These are phyloP conservation scores for Dermatemys mawii DNA, from an alignment of 2,113 vertebrate genomes.

Conservation along the genomic window DNA sequence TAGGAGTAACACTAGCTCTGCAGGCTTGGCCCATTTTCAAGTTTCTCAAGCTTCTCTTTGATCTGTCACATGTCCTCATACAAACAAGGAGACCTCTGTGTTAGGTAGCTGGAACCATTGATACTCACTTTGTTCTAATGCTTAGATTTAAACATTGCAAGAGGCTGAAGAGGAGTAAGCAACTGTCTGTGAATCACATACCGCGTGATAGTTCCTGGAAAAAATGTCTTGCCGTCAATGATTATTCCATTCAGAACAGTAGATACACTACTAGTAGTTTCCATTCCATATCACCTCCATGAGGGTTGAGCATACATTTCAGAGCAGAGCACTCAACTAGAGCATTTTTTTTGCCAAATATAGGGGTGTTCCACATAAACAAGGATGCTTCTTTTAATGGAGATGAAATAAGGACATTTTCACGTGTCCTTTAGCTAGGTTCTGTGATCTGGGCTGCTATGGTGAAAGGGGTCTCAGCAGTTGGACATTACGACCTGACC, in stretches of 20 bases:
- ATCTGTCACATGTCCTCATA: not conserved
- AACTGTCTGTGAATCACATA: not conserved
- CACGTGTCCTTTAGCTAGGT: fast-evolving
- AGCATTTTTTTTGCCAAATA: not conserved
- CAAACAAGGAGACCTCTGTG: not conserved
- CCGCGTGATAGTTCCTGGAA: fast-evolving
- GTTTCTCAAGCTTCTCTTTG: not conserved
- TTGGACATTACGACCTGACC: not conserved
- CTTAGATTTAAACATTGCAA: not conserved
- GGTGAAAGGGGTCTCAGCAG: fast-evolving
- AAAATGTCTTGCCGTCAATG: fast-evolving
- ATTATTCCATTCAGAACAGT: not conserved
- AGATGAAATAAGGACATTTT: not conserved
- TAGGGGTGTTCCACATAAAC: not conserved
- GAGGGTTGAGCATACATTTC: fast-evolving
- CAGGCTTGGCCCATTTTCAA: not conserved
- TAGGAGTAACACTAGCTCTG: not conserved
- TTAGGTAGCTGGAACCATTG: not conserved
- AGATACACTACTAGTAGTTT: fast-evolving
- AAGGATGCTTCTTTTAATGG: no score
- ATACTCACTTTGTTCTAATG: not conserved
- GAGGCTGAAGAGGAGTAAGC: not conserved
- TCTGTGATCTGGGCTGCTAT: not conserved
- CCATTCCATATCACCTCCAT: not conserved
- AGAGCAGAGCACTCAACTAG: not conserved